These are phyloP conservation scores for Chirona hameri DNA, from an alignment of 2,888 invertebrate species.

Conservation along the genomic window DNA sequence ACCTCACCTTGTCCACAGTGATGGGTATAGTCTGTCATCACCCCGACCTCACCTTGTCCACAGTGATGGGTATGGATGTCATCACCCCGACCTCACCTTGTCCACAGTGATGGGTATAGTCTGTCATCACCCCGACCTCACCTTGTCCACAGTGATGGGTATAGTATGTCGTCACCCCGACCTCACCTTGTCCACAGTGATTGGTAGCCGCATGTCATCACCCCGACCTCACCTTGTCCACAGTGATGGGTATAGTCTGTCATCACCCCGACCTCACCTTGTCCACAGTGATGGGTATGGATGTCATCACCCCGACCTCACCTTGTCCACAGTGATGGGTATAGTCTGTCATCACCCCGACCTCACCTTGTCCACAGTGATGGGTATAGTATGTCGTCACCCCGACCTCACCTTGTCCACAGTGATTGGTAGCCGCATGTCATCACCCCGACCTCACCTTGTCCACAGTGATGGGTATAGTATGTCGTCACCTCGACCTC, in stretches of 20 bases:
- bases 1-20: not conserved
- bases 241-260: slow-evolving; percentile 1
- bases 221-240: not conserved
- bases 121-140: not conserved
- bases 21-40: not conserved
- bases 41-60: not conserved
- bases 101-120: not conserved
- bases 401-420: not conserved
- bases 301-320: not conserved
- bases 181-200: not conserved
- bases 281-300: not conserved
- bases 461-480: not conserved
- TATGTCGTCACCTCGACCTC: not conserved
- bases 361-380: not conserved
- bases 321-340: not conserved
- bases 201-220: not conserved
- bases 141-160: not conserved
- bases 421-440: not conserved
- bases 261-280: not conserved
- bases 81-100: not conserved
- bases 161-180: not conserved
- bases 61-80: slow-evolving; percentile 1
- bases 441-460: not conserved
- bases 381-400: not conserved
- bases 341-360: not conserved